A percentile compares a stretch with the other conserved stretches of the same genome.
Evolutionary conservation across 2,797 vertebrate species (phyloP).

Genomic region (Schizopygopsis malacanthus): DNA sequence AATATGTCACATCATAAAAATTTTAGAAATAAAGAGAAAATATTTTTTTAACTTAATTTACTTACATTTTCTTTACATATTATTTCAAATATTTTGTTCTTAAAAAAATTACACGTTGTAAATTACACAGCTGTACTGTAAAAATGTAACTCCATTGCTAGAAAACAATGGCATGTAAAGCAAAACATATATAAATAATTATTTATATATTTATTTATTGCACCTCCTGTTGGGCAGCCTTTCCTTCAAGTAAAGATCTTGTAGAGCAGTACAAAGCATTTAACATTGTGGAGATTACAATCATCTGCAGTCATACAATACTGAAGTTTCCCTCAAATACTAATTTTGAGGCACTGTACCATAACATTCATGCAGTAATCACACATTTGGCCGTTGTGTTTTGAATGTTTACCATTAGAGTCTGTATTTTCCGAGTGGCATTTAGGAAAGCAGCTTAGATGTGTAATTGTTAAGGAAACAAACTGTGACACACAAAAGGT

Average conservation of each 20-base stretch:
- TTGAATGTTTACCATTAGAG: slow-evolving; percentile 22
- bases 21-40: not conserved
- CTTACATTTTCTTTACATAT: not conserved
- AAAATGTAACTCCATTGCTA: not conserved
- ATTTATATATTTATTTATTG: not conserved
- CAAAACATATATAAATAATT: not conserved
- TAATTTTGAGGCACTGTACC: slow-evolving; percentile 29
- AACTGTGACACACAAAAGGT: slow-evolving; percentile 30
- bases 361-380: slow-evolving; percentile 19
- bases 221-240: not conserved
- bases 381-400: slow-evolving; percentile 39
- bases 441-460: slow-evolving; percentile 31
- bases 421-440: slow-evolving; percentile 29
- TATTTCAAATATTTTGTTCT: not conserved
- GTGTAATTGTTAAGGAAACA: slow-evolving; percentile 38
- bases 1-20: not conserved
- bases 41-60: not conserved
- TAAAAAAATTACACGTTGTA: not conserved
- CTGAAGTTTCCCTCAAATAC: slow-evolving; percentile 17
- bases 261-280: not conserved
- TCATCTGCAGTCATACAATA: slow-evolving; percentile 31
- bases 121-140: not conserved
- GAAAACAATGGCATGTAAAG: not conserved
- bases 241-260: not conserved
- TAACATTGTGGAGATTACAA: slow-evolving; percentile 13